A percentile compares a stretch with the other conserved stretches of the same genome.
Evolutionary conservation across 2,888 invertebrate species (phyloP).

Genomic region (Himalopsyche anomala): DNA sequence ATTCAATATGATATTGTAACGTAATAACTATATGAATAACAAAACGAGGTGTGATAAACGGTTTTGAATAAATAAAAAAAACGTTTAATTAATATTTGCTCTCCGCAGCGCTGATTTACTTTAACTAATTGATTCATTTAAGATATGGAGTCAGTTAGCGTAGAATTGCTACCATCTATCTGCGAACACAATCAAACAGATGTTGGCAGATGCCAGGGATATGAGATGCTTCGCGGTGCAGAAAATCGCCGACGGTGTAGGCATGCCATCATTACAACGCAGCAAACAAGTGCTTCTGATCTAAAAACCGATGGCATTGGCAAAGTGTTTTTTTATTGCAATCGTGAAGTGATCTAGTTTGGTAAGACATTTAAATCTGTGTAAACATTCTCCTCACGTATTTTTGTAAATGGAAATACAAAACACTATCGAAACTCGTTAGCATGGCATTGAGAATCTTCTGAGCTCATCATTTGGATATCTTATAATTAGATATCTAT

Average conservation of each 20-base stretch:
- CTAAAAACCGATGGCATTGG: conserved; percentile 28
- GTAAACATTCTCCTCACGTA: too few relatives aligned
- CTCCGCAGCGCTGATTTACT: neutral
- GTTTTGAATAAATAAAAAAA: neutral
- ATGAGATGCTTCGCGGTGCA: conserved; percentile 12
- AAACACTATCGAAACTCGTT: too few relatives aligned
- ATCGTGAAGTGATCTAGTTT: conserved; percentile 26
- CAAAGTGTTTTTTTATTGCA: neutral
- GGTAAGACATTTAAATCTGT: neutral
- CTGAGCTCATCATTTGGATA: too few relatives aligned
- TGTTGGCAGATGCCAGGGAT: conserved; percentile 1
- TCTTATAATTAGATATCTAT: too few relatives aligned
- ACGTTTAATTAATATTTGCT: neutral
- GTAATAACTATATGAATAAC: conserved; percentile 7
- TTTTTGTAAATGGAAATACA: too few relatives aligned
- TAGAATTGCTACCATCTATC: neutral
- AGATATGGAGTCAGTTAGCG: conserved; percentile 32
- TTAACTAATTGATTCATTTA: neutral
- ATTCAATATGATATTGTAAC: neutral
- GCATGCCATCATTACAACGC: neutral
- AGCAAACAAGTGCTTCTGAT: neutral
- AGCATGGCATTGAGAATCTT: too few relatives aligned
- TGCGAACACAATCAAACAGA: conserved; percentile 13
- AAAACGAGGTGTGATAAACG: conserved; percentile 32
- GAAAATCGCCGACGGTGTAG: neutral